These are phyloP conservation scores for Thrips palmi DNA, from an alignment of 1,140 invertebrate species.

Conservation along the genomic window DNA sequence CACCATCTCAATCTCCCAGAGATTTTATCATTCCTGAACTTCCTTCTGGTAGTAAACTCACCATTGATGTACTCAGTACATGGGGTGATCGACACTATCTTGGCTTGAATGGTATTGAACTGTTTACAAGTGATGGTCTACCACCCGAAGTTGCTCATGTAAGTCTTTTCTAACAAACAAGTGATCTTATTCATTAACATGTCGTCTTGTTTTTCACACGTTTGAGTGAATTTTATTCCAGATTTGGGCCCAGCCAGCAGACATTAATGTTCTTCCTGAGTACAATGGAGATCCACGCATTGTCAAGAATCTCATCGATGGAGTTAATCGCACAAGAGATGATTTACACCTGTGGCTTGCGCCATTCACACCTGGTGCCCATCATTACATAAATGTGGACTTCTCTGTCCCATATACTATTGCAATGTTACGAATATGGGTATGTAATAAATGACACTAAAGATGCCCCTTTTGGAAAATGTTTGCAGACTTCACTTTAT, in stretches of 20 bases:
- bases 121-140: constrained; percentile 46
- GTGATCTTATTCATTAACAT: constrained; percentile 11
- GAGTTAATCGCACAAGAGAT: constrained; percentile 50
- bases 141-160: constrained; percentile 34
- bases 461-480: background rate
- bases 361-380: constrained; percentile 32
- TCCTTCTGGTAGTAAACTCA: constrained; percentile 42
- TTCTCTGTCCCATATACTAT: constrained; percentile 35
- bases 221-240: constrained; percentile 17
- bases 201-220: constrained; percentile 5
- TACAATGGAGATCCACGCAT: constrained; percentile 35
- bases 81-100: constrained; percentile 73
- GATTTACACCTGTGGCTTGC: constrained; percentile 59
- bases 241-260: constrained; percentile 35
- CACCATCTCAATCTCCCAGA: constrained; percentile 3
- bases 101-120: constrained; percentile 61
- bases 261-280: constrained; percentile 38
- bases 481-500: background rate
- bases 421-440: constrained; percentile 62
- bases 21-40: constrained; percentile 46
- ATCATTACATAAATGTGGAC: constrained; percentile 38
- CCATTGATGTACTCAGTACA: constrained; percentile 49
- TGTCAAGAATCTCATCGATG: constrained; percentile 46
- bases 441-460: constrained; percentile 21
- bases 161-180: constrained; percentile 13